phyloP scores from a whole-genome alignment of 1,140 invertebrate genomes.

The Bilobella aurantiaca region DNA sequence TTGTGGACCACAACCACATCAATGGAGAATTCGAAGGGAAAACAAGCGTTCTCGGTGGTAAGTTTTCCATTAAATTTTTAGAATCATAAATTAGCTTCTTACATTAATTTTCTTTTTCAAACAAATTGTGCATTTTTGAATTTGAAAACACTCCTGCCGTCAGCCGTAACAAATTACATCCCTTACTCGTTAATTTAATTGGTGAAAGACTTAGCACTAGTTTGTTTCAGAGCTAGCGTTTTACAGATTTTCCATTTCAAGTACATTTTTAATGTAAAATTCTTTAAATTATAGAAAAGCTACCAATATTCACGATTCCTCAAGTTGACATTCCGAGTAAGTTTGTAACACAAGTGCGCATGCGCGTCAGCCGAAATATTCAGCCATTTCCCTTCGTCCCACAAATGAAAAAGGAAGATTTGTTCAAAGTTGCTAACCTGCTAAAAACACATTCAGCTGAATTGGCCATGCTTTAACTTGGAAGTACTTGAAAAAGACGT shows the following conservation, averaged over 20 bases:
- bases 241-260: too few relatives aligned
- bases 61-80: slow-evolving; percentile 5
- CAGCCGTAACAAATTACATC: too few relatives aligned
- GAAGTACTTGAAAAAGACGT: slow-evolving; percentile 36
- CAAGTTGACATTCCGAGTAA: slow-evolving; percentile 30
- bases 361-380: slow-evolving; percentile 32
- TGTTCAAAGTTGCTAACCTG: slow-evolving; percentile 17
- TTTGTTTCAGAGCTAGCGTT: too few relatives aligned
- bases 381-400: slow-evolving; percentile 29
- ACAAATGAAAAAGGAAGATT: slow-evolving; percentile 22
- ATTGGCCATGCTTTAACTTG: slow-evolving; percentile 41
- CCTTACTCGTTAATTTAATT: too few relatives aligned
- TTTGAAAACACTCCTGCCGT: too few relatives aligned
- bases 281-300: background rate
- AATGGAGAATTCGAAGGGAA: slow-evolving; percentile 50
- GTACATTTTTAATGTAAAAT: too few relatives aligned
- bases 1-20: slow-evolving; percentile 57
- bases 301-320: slow-evolving; percentile 15
- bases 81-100: background rate
- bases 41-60: background rate
- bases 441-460: slow-evolving; percentile 26
- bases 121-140: background rate
- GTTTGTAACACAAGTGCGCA: slow-evolving; percentile 27
- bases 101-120: background rate
- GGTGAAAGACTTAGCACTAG: too few relatives aligned